Evolutionary conservation across 2,888 invertebrate genomes (phyloP), one percentile per base, ranked within the genome.

Genomic region (Coelinius sp.): DNA sequence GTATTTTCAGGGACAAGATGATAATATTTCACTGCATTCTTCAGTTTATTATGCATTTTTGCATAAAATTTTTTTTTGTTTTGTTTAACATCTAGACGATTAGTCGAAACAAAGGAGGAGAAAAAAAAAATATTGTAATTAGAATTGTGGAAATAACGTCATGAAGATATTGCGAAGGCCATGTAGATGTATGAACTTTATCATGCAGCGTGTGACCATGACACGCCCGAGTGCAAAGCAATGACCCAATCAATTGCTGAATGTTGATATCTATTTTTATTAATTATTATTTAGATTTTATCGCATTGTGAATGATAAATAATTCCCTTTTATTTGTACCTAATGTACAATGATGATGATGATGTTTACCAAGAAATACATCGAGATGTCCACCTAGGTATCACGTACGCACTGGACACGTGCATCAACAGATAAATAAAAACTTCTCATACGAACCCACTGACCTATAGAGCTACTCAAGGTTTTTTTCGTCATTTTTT

Each of bases 171-270:
- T 38, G 38, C 24, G 62, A 38, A 62, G 62, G 62, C 62, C 62
- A 38, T 20, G 35, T 62, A 24, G 17, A 68, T 59, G 59, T 67
- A 65, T 71, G 71, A 67, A 68, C 38, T 68, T 68, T 68, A 72
- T 68, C 62, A 68, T 72, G 53, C 17, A 25, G 44, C 31, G 20
- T 56, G 35, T 72, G 72, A 72, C 72, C 72, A 59, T 72, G 72
- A 72, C 72, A 72, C 72, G 53, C 72, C 72, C 72, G 68, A 67
- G 67, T 38, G 71, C 52, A 64, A 72, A 68, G 63, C 71, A 71
- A 71, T 68, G 71, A 71, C 71, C 71, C 68, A 46, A 71, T 63
- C 63, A 68, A 68, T 68, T 56, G 52, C 46, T 62, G 35, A 27
- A 62, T 2, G 1, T n/a, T 5, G 44, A 67, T 22, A 62, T 20